phyloP scores from a whole-genome alignment of 2,797 vertebrate genomes.

The Galagoides demidoff region DNA sequence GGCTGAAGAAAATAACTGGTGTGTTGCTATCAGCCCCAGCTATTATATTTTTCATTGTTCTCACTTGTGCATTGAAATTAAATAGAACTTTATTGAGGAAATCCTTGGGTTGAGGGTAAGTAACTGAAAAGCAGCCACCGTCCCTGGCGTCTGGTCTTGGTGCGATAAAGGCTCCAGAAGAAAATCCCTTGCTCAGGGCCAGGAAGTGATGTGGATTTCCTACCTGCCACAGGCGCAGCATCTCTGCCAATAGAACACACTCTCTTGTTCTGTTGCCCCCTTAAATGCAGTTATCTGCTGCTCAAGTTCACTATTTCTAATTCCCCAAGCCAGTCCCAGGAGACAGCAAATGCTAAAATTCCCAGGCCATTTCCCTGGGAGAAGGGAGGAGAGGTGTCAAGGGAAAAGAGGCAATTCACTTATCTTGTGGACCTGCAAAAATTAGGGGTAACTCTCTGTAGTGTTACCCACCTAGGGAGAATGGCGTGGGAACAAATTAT shows the following conservation, averaged over 20 bases:
- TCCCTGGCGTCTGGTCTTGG: not conserved
- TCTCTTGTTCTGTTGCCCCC: not conserved
- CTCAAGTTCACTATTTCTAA: not conserved
- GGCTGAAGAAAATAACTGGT: not conserved
- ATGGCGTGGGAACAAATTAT: not conserved
- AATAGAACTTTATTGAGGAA: slow-evolving; percentile 45
- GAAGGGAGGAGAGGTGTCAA: not conserved
- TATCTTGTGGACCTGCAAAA: not conserved
- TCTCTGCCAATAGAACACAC: not conserved
- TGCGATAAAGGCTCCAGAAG: not conserved
- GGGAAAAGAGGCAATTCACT: not conserved
- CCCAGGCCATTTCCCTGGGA: not conserved
- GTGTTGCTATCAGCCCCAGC: not conserved
- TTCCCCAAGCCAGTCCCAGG: not conserved
- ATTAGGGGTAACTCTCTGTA: too few species aligned
- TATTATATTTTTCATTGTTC: not conserved
- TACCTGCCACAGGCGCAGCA: not conserved
- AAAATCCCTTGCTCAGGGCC: not conserved
- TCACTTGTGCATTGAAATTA: slow-evolving; percentile 51
- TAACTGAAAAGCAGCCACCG: slow-evolving; percentile 2
- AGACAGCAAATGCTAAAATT: not conserved
- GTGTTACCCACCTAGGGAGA: not conserved
- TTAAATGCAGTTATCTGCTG: too few species aligned
- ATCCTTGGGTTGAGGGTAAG: not conserved
- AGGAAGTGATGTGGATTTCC: not conserved